A percentile compares a stretch with the other conserved stretches of the same genome.
phyloP scores from a whole-genome alignment of 2,888 invertebrate species.

The Eudemis profundana region DNA sequence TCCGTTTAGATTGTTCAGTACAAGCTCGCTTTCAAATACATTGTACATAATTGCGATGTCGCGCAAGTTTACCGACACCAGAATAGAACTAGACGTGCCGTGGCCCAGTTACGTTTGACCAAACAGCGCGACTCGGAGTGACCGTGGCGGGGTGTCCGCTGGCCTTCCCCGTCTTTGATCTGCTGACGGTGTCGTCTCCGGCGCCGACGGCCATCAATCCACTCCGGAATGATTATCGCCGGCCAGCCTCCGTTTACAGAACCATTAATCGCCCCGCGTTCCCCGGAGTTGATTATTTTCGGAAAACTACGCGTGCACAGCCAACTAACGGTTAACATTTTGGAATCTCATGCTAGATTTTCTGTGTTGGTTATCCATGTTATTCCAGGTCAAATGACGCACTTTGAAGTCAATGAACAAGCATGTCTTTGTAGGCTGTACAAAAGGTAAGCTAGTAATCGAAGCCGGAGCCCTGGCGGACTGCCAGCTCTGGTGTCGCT shows the following conservation, averaged over 20 bases:
- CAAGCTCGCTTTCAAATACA: slow-evolving; percentile 64
- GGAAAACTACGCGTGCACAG: slow-evolving; percentile 4
- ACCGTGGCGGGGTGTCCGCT: slow-evolving; percentile 62
- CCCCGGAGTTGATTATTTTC: slow-evolving; percentile 25
- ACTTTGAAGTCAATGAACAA: slow-evolving; percentile 34
- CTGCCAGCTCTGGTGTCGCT: slow-evolving; percentile 79
- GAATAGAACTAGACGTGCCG: slow-evolving; percentile 73
- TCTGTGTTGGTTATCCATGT: not conserved
- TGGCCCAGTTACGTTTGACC: slow-evolving; percentile 71
- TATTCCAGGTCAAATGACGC: slow-evolving; percentile 31
- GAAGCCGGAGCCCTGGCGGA: slow-evolving; percentile 74
- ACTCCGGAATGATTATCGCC: slow-evolving; percentile 52
- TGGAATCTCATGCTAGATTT: not conserved
- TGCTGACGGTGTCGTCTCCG: slow-evolving; percentile 62
- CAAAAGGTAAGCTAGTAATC: slow-evolving; percentile 73
- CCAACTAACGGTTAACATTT: not conserved
- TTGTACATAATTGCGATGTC: slow-evolving; percentile 69
- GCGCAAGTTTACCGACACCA: slow-evolving; percentile 65
- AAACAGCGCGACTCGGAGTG: slow-evolving; percentile 62
- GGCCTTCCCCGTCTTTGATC: slow-evolving; percentile 69
- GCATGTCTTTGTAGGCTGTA: slow-evolving; percentile 56
- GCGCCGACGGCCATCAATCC: slow-evolving; percentile 55
- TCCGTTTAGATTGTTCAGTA: slow-evolving; percentile 53
- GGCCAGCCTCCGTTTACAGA: slow-evolving; percentile 51
- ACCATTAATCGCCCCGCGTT: slow-evolving; percentile 60